Percentiles rank a stretch among this genome's conserved stretches.
phyloP scores from a whole-genome alignment of 2,797 vertebrate species.

The Thalassophryne amazonica region DNA sequence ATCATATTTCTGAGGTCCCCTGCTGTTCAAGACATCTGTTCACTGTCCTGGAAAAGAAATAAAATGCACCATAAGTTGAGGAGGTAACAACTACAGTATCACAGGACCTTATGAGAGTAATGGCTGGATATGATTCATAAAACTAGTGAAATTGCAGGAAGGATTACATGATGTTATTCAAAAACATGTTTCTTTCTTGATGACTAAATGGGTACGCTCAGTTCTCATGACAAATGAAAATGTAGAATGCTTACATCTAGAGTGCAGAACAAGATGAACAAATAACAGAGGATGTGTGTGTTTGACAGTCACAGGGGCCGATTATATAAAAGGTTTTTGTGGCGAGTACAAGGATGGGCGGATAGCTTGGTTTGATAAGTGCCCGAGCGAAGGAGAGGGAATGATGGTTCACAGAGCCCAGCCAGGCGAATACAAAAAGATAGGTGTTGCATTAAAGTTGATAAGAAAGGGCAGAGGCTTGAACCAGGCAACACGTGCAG shows the following conservation, averaged over 20 bases:
- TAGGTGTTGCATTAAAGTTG: constrained; percentile 2
- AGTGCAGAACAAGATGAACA: not conserved
- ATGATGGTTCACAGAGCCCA: constrained; percentile 4
- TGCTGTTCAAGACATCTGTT: not conserved
- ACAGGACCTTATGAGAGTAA: not conserved
- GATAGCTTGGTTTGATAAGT: constrained; percentile 3
- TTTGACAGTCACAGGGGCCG: not conserved
- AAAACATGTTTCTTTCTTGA: not conserved
- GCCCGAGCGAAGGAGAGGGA: constrained; percentile 5
- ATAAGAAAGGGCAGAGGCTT: constrained; percentile 32
- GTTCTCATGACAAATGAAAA: not conserved
- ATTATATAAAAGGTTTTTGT: not conserved
- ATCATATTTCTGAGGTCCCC: no score
- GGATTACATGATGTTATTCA: constrained; percentile 8
- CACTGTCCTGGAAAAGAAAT: not conserved
- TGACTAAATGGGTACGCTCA: not conserved
- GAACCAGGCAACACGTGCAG: constrained; percentile 5
- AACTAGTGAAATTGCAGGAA: not conserved
- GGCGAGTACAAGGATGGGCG: not conserved
- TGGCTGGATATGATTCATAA: not conserved
- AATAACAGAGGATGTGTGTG: not conserved
- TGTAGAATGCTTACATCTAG: not conserved
- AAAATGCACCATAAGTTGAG: not conserved
- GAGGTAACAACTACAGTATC: not conserved
- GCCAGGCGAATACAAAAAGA: constrained; percentile 27